These are phyloP conservation scores for Malaclemys terrapin DNA, from an alignment of 2,113 vertebrate species.

Conservation along the genomic window DNA sequence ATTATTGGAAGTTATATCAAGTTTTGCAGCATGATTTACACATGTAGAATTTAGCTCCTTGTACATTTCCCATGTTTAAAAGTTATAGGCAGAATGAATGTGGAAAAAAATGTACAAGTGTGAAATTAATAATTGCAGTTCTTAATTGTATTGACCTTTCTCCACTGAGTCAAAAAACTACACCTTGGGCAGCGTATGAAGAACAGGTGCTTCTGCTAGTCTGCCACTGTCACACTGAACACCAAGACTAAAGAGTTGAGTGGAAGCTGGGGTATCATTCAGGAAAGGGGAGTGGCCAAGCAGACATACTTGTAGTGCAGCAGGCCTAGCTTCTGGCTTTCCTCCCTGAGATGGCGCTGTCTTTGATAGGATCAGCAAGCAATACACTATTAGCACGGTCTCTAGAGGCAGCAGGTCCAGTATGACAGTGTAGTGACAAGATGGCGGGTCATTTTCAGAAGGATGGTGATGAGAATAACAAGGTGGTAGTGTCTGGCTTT, in stretches of 20 bases:
- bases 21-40: fast-evolving
- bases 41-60: not conserved
- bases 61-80: not conserved
- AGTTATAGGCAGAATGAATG: not conserved
- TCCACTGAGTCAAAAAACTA: not conserved
- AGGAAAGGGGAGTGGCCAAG: not conserved
- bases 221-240: not conserved
- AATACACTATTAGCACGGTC: not conserved
- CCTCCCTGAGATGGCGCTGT: not conserved
- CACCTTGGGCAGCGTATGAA: not conserved
- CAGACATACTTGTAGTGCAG: not conserved
- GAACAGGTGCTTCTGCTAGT: not conserved
- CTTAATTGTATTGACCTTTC: not conserved
- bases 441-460: not conserved
- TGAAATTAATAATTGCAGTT: not conserved
- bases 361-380: not conserved
- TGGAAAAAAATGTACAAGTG: not conserved
- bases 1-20: not conserved
- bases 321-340: not conserved
- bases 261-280: not conserved
- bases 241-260: not conserved
- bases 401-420: not conserved
- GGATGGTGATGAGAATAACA: not conserved
- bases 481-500: not conserved
- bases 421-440: not conserved